These are phyloP conservation scores for Micropoecilia bifurca DNA, from an alignment of 2,797 vertebrate species.

Conservation along the genomic window DNA sequence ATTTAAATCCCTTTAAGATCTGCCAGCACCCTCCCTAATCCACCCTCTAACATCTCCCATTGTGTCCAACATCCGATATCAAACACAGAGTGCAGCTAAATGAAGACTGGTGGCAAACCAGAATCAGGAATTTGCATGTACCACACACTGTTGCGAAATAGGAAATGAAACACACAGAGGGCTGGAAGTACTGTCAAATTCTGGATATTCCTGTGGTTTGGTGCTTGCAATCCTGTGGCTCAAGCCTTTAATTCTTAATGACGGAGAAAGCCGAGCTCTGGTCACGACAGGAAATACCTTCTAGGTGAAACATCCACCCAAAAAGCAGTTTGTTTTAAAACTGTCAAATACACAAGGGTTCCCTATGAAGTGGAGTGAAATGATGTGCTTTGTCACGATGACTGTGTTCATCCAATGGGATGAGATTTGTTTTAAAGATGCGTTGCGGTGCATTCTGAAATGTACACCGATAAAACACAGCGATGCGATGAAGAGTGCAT, in stretches of 20 bases:
- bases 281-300: constrained; percentile 78
- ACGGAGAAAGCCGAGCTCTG: constrained; percentile 63
- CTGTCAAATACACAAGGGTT: constrained; percentile 47
- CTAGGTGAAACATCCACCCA: constrained; percentile 69
- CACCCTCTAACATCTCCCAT: constrained; percentile 50
- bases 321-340: constrained; percentile 47
- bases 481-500: background rate
- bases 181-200: constrained; percentile 58
- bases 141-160: constrained; percentile 72
- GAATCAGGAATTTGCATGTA: constrained; percentile 66
- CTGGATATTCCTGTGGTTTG: constrained; percentile 78
- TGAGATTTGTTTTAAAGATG: background rate
- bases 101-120: constrained; percentile 58
- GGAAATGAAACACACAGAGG: constrained; percentile 72
- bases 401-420: constrained; percentile 7
- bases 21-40: constrained; percentile 57
- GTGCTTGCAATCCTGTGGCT: constrained; percentile 57
- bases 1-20: constrained; percentile 57
- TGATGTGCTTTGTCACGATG: constrained; percentile 35
- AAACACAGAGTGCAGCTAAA: constrained; percentile 60
- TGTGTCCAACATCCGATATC: constrained; percentile 68
- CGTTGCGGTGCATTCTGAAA: background rate
- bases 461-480: background rate
- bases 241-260: constrained; percentile 67
- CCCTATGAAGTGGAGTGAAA: constrained; percentile 31